phyloP scores from a whole-genome alignment of 2,888 invertebrate species.

The Drosophila meridiana region DNA sequence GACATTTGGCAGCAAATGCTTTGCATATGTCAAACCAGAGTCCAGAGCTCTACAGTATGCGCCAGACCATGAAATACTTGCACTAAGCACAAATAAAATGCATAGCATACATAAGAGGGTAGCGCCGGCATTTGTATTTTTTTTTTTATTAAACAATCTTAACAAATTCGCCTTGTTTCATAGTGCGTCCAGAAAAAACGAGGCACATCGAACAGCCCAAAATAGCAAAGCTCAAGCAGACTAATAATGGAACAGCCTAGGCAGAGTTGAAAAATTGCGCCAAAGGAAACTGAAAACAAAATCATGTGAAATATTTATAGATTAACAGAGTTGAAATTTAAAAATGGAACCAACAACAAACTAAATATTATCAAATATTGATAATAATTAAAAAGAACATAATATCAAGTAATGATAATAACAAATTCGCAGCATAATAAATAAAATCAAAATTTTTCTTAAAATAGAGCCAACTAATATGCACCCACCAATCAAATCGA shows the following conservation, averaged over 20 bases:
- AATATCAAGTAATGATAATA: too few relatives aligned
- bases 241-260: slow-evolving; percentile 86
- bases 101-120: slow-evolving; percentile 11
- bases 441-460: too few relatives aligned
- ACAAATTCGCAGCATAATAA: too few relatives aligned
- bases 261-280: slow-evolving; percentile 86
- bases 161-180: slow-evolving; percentile 12
- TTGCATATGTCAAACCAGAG: slow-evolving; percentile 47
- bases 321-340: background rate
- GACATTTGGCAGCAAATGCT: slow-evolving; percentile 34
- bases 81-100: slow-evolving; percentile 28
- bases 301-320: too few relatives aligned
- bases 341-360: too few relatives aligned
- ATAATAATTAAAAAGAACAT: too few relatives aligned
- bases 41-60: slow-evolving; percentile 41
- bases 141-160: slow-evolving; percentile 38
- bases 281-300: slow-evolving; percentile 84
- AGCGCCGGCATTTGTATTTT: background rate
- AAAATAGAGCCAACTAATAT: too few relatives aligned
- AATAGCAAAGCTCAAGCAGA: slow-evolving; percentile 85
- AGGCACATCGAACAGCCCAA: slow-evolving; percentile 74
- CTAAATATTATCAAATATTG: background rate
- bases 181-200: slow-evolving; percentile 42
- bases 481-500: slow-evolving; percentile 84
- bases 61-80: slow-evolving; percentile 43